Evolutionary conservation across 2,888 invertebrate genomes (phyloP).

Genomic region (Cremastobaeus sp.): DNA sequence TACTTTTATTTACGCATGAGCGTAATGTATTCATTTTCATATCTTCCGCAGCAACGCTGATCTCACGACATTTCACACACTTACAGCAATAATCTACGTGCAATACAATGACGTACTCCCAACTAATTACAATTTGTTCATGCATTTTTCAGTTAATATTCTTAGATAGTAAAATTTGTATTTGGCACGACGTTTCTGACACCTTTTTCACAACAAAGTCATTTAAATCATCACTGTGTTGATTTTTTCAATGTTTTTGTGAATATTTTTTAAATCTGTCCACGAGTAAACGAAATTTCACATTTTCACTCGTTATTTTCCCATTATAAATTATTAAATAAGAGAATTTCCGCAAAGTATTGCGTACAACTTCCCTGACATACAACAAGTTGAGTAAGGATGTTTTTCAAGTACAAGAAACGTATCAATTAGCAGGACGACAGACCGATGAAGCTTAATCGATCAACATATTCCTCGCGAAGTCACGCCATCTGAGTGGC

Average conservation of each 20-base stretch:
- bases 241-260: too few relatives aligned
- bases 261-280: too few relatives aligned
- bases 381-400: too few relatives aligned
- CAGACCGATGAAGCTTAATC: constrained; percentile 12
- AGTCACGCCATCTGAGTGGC: constrained; percentile 30
- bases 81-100: constrained; percentile 43
- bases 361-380: too few relatives aligned
- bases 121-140: constrained; percentile 52
- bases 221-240: too few relatives aligned
- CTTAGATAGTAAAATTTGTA: too few relatives aligned
- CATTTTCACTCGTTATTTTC: too few relatives aligned
- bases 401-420: constrained; percentile 38
- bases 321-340: too few relatives aligned
- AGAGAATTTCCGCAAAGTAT: too few relatives aligned
- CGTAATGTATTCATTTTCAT: constrained; percentile 52
- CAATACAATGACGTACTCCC: constrained; percentile 51
- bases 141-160: constrained; percentile 14
- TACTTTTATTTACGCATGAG: constrained; percentile 54
- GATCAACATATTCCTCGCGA: constrained; percentile 25
- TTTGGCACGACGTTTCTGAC: too few relatives aligned
- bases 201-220: too few relatives aligned
- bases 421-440: constrained; percentile 27
- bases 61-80: constrained; percentile 55
- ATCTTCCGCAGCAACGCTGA: constrained; percentile 34
- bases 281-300: too few relatives aligned